Evolutionary conservation across 1,140 invertebrate genomes (phyloP).

Genomic region (Drosophila bipectinata): DNA sequence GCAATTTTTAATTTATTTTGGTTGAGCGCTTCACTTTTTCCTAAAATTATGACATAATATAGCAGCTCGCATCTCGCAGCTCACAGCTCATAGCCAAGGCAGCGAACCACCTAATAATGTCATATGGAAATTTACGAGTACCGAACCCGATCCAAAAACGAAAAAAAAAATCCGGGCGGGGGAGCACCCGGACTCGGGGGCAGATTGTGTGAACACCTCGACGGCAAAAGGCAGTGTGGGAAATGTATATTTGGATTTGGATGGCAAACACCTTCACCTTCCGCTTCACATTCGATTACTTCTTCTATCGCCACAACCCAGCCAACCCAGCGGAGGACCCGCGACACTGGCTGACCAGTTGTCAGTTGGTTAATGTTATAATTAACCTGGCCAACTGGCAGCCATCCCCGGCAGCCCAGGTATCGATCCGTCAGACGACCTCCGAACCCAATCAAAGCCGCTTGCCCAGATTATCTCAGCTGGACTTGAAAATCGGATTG

Average conservation of each 20-base stretch:
- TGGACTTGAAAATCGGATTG: conserved; percentile 27
- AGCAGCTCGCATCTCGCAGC: conserved; percentile 19
- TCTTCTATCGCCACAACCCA: background rate
- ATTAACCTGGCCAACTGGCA: conserved; percentile 54
- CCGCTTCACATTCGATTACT: conserved; percentile 67
- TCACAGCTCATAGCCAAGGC: conserved; percentile 24
- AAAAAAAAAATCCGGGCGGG: conserved; percentile 8
- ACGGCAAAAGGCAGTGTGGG: conserved; percentile 28
- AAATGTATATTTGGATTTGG: conserved; percentile 75
- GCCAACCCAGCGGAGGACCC: conserved; percentile 6
- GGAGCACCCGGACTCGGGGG: background rate
- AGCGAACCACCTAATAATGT: conserved; percentile 79
- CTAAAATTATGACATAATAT: conserved; percentile 82
- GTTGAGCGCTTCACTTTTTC: conserved; percentile 77
- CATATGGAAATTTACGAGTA: conserved; percentile 73
- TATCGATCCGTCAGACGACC: conserved; percentile 42
- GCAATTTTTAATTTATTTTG: conserved; percentile 83
- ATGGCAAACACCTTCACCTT: conserved; percentile 76
- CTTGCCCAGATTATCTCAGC: conserved; percentile 18
- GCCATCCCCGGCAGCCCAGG: conserved; percentile 39
- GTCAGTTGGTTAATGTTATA: conserved; percentile 75
- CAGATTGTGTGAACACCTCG: conserved; percentile 43
- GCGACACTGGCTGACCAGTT: conserved; percentile 62
- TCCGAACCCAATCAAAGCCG: conserved; percentile 30
- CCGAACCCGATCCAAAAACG: conserved; percentile 34